These are phyloP conservation scores for Saturnia pavonia DNA, from an alignment of 2,888 invertebrate species.

Conservation along the genomic window DNA sequence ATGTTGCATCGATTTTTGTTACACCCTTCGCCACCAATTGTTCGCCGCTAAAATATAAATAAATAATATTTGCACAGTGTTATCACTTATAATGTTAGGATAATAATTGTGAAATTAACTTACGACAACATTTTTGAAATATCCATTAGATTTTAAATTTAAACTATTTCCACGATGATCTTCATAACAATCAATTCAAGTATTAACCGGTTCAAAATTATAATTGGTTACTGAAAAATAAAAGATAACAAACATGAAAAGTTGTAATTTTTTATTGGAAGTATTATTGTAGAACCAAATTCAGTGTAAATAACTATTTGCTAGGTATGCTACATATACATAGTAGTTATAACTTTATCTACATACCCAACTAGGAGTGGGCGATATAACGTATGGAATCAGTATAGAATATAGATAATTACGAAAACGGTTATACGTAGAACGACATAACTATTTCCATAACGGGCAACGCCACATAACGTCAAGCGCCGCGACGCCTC, in stretches of 20 bases:
- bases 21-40: conserved; percentile 63
- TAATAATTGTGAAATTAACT: conserved; percentile 34
- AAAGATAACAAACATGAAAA: neutral
- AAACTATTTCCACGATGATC: neutral
- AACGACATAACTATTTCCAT: too few species aligned
- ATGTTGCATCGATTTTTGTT: conserved; percentile 63
- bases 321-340: too few species aligned
- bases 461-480: too few species aligned
- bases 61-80: neutral
- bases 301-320: too few species aligned
- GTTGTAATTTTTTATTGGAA: neutral
- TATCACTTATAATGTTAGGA: neutral
- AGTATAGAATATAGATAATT: too few species aligned
- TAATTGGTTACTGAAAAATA: neutral
- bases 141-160: conserved; percentile 34
- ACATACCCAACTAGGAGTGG: too few species aligned
- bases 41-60: conserved; percentile 54
- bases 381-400: too few species aligned
- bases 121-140: conserved; percentile 51
- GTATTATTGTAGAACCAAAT: too few species aligned
- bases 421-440: too few species aligned
- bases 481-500: too few species aligned
- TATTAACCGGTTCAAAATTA: neutral
- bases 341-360: too few species aligned
- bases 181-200: neutral